Evolutionary conservation across 2,113 vertebrate species (phyloP).

Genomic region (Ceyx melanurus): DNA sequence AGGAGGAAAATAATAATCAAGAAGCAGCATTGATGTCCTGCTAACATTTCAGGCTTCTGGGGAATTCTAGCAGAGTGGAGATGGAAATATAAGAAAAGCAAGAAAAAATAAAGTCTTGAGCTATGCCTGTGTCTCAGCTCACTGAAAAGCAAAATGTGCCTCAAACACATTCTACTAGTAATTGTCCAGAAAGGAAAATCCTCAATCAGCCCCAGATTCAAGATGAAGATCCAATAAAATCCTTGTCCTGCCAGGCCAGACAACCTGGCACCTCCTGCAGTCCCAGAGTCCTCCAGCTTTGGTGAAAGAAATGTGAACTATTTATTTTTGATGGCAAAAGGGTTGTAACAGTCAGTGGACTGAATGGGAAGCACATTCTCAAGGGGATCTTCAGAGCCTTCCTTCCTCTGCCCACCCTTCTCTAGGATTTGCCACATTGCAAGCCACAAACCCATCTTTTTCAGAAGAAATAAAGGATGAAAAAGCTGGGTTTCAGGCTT

Average conservation of each 20-base stretch:
- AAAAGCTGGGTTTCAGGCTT: not conserved
- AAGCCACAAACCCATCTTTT: not conserved
- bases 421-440: not conserved
- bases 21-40: not conserved
- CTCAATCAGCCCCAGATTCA: not conserved
- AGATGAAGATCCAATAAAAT: not conserved
- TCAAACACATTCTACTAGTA: not conserved
- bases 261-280: not conserved
- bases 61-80: not conserved
- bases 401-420: not conserved
- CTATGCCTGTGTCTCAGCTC: not conserved
- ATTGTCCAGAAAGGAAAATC: not conserved
- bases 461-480: not conserved
- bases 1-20: not conserved
- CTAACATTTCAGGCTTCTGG: not conserved
- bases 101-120: not conserved
- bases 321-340: not conserved
- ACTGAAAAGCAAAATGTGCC: not conserved
- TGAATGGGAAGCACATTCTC: not conserved
- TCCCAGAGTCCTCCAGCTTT: not conserved
- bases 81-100: not conserved
- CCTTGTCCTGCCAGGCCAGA: not conserved
- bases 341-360: accelerated
- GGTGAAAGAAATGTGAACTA: accelerated
- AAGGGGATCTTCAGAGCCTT: not conserved